Conservation (phyloP, 2,113 vertebrate genomes). For the Vulpes lagopus region DNA sequence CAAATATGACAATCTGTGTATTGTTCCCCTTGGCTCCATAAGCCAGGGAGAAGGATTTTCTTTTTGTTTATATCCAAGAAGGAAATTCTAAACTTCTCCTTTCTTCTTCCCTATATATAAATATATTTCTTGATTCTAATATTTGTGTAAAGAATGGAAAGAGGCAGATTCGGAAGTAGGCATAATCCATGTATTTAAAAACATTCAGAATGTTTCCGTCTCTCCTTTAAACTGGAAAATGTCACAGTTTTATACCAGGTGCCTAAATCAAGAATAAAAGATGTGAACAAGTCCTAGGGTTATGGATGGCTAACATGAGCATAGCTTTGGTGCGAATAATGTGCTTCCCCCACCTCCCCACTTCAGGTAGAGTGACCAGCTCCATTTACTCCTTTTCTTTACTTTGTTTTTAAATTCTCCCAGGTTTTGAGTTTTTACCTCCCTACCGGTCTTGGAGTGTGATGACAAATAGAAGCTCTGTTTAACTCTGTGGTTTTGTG, state of each 20-base stretch:
- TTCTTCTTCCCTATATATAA: slow-evolving; percentile 65
- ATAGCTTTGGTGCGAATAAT: background rate
- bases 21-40: slow-evolving; percentile 6
- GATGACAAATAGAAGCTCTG: slow-evolving; percentile 48
- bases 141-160: slow-evolving; percentile 71
- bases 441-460: background rate
- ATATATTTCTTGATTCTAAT: slow-evolving; percentile 70
- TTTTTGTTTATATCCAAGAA: slow-evolving; percentile 71
- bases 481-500: slow-evolving; percentile 62
- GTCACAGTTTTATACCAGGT: background rate
- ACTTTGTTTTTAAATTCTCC: slow-evolving; percentile 13
- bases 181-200: slow-evolving; percentile 72
- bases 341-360: background rate
- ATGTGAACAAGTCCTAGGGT: background rate
- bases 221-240: slow-evolving; percentile 11
- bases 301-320: background rate
- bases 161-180: slow-evolving; percentile 62
- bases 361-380: background rate
- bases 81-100: slow-evolving; percentile 67
- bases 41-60: slow-evolving; percentile 56
- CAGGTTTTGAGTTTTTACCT: background rate
- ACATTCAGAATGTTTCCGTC: background rate
- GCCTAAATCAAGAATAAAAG: slow-evolving; percentile 24
- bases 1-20: slow-evolving; percentile 10
- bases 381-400: background rate